Percentiles rank a stretch among this genome's conserved stretches.
Evolutionary conservation across 92 coral and sea anemone species (phyloP).

Genomic region (Zoanthus solanderi): DNA sequence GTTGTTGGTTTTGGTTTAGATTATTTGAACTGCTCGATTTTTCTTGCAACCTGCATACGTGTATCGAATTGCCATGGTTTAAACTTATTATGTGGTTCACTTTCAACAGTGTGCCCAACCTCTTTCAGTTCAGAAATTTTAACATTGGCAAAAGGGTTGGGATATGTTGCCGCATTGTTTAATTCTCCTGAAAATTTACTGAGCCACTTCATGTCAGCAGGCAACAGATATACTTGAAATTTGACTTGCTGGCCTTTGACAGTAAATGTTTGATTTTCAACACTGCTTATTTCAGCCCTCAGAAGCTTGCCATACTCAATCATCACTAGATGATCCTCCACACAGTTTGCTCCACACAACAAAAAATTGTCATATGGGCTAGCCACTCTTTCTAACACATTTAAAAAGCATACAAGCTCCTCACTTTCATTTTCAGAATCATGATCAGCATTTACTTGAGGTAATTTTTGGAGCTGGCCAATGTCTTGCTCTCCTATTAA

Average conservation of each 20-base stretch:
- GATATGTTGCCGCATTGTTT: conserved; percentile 25
- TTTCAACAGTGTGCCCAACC: conserved; percentile 47
- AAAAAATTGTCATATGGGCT: conserved; percentile 71
- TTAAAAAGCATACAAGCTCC: conserved; percentile 76
- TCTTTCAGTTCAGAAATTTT: conserved; percentile 26
- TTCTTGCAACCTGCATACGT: conserved; percentile 62
- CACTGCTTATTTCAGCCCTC: conserved; percentile 46
- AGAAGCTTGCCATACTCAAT: conserved; percentile 66
- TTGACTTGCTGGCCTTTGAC: conserved; percentile 45
- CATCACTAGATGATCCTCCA: conserved; percentile 80
- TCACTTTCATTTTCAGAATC: conserved; percentile 62
- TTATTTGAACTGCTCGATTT: conserved; percentile 64
- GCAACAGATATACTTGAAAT: conserved; percentile 43
- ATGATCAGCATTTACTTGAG: conserved; percentile 63
- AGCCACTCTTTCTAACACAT: conserved; percentile 74
- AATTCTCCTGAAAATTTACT: conserved; percentile 47
- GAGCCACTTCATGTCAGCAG: conserved; percentile 59
- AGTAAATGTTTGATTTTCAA: conserved; percentile 57
- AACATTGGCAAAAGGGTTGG: conserved; percentile 76
- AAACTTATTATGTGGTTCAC: conserved; percentile 55
- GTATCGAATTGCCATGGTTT: conserved; percentile 71
- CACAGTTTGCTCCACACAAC: conserved; percentile 73
- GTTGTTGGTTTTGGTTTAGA: conserved; percentile 62
- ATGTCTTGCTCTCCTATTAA: conserved; percentile 64
- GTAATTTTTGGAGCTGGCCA: conserved; percentile 64